Evolutionary conservation across 2,797 vertebrate genomes (phyloP).

Genomic region (Pantherophis alleghaniensis): DNA sequence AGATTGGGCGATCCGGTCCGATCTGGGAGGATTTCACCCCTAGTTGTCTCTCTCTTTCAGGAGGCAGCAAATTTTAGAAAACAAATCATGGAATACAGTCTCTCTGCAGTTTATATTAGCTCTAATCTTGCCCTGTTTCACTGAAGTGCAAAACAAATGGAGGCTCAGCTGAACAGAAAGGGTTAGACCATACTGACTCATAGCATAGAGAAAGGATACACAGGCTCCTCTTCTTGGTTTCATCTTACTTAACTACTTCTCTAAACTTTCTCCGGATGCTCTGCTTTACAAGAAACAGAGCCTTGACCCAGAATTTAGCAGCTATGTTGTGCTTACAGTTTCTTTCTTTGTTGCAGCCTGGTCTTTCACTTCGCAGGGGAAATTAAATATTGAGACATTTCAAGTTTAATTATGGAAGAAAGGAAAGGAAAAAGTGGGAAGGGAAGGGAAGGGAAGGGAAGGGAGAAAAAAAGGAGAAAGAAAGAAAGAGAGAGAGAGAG

Average conservation of each 20-base stretch:
- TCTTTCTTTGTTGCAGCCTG: constrained; percentile 39
- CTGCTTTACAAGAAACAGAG: not conserved
- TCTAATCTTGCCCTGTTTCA: not conserved
- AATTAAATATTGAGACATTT: not conserved
- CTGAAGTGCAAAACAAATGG: not conserved
- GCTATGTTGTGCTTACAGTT: constrained; percentile 36
- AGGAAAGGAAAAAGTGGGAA: too few relatives aligned
- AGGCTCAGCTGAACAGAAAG: not conserved
- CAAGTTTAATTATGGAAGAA: not conserved
- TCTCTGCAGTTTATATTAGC: not conserved
- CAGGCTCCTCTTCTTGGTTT: not conserved
- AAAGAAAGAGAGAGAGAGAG: too few relatives aligned
- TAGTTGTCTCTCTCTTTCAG: not conserved
- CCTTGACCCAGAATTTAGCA: constrained; percentile 11
- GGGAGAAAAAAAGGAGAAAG: rapidly evolving
- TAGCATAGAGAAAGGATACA: not conserved
- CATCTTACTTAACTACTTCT: not conserved
- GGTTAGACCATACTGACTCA: not conserved
- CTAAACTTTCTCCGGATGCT: not conserved
- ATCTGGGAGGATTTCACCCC: too few relatives aligned
- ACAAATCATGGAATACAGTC: not conserved
- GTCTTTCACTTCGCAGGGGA: not conserved
- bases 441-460: too few relatives aligned
- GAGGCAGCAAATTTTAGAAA: not conserved
- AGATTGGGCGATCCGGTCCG: too few relatives aligned